Evolutionary conservation across 2,113 vertebrate genomes (phyloP).

Genomic region (Asarcornis scutulata): DNA sequence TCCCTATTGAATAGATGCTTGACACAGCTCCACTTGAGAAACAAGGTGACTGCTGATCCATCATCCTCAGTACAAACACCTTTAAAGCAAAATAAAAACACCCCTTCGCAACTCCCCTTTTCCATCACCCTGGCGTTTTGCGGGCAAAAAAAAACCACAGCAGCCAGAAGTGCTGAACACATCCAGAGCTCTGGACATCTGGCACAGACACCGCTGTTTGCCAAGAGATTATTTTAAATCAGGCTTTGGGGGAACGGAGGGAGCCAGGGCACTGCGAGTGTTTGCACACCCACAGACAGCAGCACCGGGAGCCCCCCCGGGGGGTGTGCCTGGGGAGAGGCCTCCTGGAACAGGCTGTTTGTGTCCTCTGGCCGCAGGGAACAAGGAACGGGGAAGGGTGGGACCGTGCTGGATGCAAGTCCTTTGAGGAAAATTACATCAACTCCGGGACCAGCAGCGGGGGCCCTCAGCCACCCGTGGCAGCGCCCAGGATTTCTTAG

Average conservation of each 20-base stretch:
- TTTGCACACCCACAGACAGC: slow-evolving; percentile 12
- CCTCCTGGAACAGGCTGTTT: slow-evolving; percentile 17
- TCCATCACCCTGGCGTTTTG: background rate
- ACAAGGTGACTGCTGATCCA: background rate
- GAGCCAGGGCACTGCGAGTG: background rate
- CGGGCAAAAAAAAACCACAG: background rate
- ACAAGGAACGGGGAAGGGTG: slow-evolving; percentile 55
- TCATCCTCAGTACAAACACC: background rate
- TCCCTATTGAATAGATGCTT: background rate
- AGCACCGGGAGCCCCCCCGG: background rate
- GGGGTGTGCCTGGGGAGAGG: background rate
- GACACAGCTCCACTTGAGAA: background rate
- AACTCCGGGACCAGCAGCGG: background rate
- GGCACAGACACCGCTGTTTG: background rate
- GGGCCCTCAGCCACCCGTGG: too few species aligned
- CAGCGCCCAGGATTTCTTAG: background rate
- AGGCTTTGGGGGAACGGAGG: background rate
- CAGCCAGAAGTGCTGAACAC: background rate
- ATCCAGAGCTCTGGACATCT: background rate
- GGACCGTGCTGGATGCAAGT: background rate
- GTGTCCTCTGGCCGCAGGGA: slow-evolving; percentile 1
- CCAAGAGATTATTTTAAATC: background rate
- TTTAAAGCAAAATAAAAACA: background rate
- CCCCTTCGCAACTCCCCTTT: background rate
- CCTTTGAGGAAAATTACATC: background rate